A percentile compares a stretch with the other conserved stretches of the same genome.
Evolutionary conservation across 1,140 invertebrate genomes (phyloP).

Genomic region (Conus ventricosus): DNA sequence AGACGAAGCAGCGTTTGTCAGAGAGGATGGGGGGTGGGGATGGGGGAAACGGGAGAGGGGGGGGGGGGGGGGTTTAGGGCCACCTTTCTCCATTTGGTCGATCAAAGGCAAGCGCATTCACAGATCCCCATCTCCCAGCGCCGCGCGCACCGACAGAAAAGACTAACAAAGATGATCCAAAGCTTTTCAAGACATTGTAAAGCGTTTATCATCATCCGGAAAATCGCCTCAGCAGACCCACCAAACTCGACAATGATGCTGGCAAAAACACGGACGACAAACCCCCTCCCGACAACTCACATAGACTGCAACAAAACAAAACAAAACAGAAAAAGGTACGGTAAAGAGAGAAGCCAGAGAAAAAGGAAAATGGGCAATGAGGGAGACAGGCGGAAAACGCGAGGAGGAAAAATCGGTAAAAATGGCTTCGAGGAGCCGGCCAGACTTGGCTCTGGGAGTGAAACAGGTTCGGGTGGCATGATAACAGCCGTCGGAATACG

Average conservation of each 20-base stretch:
- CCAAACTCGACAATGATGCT: background rate
- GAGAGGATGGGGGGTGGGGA: too few species aligned
- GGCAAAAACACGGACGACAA: slow-evolving; percentile 6
- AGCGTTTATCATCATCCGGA: slow-evolving; percentile 22
- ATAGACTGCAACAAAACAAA: background rate
- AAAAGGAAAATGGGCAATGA: background rate
- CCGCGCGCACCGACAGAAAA: background rate
- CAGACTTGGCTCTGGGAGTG: background rate
- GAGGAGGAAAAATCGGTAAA: background rate
- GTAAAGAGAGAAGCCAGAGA: background rate
- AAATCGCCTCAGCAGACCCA: background rate
- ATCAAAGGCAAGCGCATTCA: slow-evolving; percentile 23
- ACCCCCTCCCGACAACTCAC: background rate
- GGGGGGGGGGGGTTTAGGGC: background rate
- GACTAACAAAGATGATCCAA: slow-evolving; percentile 24
- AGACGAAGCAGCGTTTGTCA: too few species aligned
- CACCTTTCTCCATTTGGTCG: background rate
- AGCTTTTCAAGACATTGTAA: background rate
- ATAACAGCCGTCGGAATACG: background rate
- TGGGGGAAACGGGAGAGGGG: too few species aligned
- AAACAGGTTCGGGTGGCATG: slow-evolving; percentile 4
- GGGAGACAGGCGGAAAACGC: background rate
- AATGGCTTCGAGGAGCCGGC: background rate
- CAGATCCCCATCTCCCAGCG: background rate
- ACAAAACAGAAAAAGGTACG: background rate